phyloP scores from a whole-genome alignment of 2,888 invertebrate genomes.

The Drosophila lutescens region DNA sequence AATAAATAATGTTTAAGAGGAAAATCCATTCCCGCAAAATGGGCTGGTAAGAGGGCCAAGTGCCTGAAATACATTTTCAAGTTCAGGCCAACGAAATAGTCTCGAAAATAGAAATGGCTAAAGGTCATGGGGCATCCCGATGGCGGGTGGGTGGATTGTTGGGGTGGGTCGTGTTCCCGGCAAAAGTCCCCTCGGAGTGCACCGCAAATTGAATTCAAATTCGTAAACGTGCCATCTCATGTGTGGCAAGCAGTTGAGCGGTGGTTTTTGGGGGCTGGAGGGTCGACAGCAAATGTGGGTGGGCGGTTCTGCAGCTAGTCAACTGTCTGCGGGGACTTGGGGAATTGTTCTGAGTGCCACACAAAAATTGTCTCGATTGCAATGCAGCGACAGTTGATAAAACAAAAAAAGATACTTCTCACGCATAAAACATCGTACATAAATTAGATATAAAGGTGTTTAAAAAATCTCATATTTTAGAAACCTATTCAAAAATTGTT shows the following conservation, averaged over 20 bases:
- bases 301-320: not conserved
- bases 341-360: slow-evolving; percentile 40
- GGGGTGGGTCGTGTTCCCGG: slow-evolving; percentile 12
- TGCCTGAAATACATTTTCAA: slow-evolving; percentile 59
- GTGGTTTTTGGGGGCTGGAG: slow-evolving; percentile 14
- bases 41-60: slow-evolving; percentile 1
- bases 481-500: too few relatives aligned
- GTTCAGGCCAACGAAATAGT: slow-evolving; percentile 56
- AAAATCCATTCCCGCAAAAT: slow-evolving; percentile 16
- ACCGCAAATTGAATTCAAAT: slow-evolving; percentile 72
- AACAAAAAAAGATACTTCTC: slow-evolving; percentile 40
- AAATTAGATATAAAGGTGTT: too few relatives aligned
- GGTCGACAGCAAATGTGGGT: slow-evolving; percentile 16
- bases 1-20: slow-evolving; percentile 40
- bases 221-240: slow-evolving; percentile 64
- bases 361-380: slow-evolving; percentile 41
- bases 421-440: slow-evolving; percentile 16
- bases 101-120: slow-evolving; percentile 52
- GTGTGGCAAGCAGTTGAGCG: slow-evolving; percentile 41
- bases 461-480: too few relatives aligned
- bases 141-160: not conserved
- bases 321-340: slow-evolving; percentile 31
- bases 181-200: slow-evolving; percentile 48
- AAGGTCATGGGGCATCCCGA: slow-evolving; percentile 54
- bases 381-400: slow-evolving; percentile 43